phyloP scores from a whole-genome alignment of 2,888 invertebrate genomes.

The Seira ritae region DNA sequence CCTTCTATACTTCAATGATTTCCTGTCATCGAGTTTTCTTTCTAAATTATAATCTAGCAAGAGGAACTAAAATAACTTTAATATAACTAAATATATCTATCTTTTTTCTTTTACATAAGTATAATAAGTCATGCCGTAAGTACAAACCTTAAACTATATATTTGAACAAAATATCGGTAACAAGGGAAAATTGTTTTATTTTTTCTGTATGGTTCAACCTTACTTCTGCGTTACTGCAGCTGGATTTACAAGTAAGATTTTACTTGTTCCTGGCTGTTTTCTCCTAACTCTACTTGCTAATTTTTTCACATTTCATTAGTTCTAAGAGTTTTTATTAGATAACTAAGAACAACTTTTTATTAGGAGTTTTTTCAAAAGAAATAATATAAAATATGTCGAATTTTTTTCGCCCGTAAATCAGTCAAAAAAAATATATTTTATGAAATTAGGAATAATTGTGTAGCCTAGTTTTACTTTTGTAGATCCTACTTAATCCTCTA shows the following conservation, averaged over 20 bases:
- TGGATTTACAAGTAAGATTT: slow-evolving; percentile 68
- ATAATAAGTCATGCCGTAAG: no score
- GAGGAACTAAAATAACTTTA: no score
- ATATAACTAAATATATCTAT: no score
- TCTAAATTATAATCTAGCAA: no score
- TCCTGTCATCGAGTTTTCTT: no score
- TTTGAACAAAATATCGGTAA: slow-evolving; percentile 44
- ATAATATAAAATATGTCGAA: background rate
- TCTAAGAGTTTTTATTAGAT: slow-evolving; percentile 6
- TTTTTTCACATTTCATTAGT: background rate
- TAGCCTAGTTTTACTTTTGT: background rate
- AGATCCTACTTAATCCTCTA: background rate
- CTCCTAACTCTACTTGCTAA: background rate
- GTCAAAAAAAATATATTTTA: background rate
- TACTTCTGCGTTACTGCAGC: slow-evolving; percentile 60
- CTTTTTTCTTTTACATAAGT: no score
- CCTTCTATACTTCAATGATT: no score
- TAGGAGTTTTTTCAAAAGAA: slow-evolving; percentile 5
- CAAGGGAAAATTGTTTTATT: slow-evolving; percentile 49
- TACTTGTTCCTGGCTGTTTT: slow-evolving; percentile 66
- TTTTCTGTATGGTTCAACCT: slow-evolving; percentile 63
- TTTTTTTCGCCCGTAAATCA: slow-evolving; percentile 2
- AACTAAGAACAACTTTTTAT: background rate
- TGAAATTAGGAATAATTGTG: slow-evolving; percentile 2
- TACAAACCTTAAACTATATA: slow-evolving; percentile 7